Conservation (phyloP, 2,113 vertebrate genomes). For the Hyperopisus bebe region DNA sequence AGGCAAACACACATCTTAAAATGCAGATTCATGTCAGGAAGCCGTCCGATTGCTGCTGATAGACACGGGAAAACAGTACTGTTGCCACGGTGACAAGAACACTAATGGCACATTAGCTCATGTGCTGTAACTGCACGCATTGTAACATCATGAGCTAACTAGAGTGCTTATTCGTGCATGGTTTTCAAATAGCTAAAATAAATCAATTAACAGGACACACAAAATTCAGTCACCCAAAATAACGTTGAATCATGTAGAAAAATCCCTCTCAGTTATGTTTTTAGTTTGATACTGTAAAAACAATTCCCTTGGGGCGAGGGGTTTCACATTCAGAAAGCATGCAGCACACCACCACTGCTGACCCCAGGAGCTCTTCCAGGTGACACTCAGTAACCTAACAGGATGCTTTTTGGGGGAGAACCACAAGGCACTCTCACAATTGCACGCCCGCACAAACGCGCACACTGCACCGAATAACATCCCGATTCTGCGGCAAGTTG, state of each 20-base stretch:
- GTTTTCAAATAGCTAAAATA: neutral
- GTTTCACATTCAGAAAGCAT: neutral
- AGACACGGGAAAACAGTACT: neutral
- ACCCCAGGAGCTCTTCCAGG: neutral
- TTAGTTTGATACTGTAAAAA: neutral
- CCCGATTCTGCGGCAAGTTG: neutral
- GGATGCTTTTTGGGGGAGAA: neutral
- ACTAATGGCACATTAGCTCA: neutral
- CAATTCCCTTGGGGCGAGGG: neutral
- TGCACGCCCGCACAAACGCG: neutral
- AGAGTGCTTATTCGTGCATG: neutral
- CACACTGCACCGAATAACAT: neutral
- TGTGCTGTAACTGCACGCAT: neutral
- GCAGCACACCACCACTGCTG: neutral
- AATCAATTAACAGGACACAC: neutral
- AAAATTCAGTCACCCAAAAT: neutral
- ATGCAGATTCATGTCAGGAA: neutral
- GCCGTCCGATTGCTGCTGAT: neutral
- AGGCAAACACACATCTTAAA: conserved; percentile 9
- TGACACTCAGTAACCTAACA: neutral
- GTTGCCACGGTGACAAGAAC: neutral
- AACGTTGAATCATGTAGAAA: neutral
- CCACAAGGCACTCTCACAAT: neutral
- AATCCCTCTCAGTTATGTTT: neutral
- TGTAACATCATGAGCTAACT: neutral